A percentile compares a stretch with the other conserved stretches of the same genome.
Evolutionary conservation across 2,888 invertebrate genomes (phyloP).

Genomic region (Eurytoma adleriae): DNA sequence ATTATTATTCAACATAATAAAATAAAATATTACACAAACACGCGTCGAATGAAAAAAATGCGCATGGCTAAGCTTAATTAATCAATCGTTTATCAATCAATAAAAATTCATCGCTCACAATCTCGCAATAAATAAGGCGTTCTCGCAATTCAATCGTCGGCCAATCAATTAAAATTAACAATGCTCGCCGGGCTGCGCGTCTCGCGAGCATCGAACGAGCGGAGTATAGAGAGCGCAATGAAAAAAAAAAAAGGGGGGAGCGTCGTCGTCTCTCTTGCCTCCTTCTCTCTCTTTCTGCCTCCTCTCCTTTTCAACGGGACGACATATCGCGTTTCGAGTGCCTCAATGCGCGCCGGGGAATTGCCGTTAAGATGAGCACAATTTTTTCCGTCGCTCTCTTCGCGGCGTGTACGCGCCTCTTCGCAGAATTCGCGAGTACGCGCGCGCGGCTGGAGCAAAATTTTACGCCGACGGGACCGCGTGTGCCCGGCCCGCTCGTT

Average conservation of each 20-base stretch:
- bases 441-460: too few relatives aligned
- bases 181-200: too few relatives aligned
- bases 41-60: too few relatives aligned
- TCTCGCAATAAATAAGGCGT: neutral
- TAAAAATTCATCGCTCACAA: neutral
- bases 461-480: neutral
- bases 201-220: neutral
- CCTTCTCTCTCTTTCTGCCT: neutral
- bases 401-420: neutral
- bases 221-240: neutral
- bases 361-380: conserved; percentile 33
- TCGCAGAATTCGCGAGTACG: conserved; percentile 7
- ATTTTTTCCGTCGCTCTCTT: conserved; percentile 2
- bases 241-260: neutral
- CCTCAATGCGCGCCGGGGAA: neutral
- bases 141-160: neutral
- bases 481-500: neutral
- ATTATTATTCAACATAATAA: too few relatives aligned
- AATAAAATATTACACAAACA: too few relatives aligned
- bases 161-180: neutral
- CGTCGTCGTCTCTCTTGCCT: neutral
- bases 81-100: neutral
- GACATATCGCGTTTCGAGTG: neutral
- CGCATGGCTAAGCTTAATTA: too few relatives aligned
- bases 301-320: neutral